phyloP scores from a whole-genome alignment of 2,888 invertebrate species.

The Xylocampa areola region DNA sequence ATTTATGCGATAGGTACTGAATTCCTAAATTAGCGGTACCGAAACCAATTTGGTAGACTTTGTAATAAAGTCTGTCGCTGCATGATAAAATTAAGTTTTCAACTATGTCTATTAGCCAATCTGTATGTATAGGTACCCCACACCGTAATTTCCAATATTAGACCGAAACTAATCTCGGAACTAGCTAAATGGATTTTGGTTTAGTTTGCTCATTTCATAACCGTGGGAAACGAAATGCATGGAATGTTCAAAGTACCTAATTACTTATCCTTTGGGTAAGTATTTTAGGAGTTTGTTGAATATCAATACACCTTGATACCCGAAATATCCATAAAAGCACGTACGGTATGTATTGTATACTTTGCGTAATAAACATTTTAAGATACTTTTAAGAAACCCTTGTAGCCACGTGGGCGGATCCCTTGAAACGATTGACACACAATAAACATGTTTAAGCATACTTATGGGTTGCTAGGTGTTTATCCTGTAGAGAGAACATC shows the following conservation, averaged over 20 bases:
- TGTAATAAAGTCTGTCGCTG: background rate
- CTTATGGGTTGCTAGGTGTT: background rate
- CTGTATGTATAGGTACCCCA: constrained; percentile 7
- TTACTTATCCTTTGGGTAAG: constrained; percentile 34
- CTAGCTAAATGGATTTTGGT: constrained; percentile 25
- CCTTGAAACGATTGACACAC: constrained; percentile 2
- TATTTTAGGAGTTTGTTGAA: constrained; percentile 24
- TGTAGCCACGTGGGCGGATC: constrained; percentile 18
- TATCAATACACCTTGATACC: constrained; percentile 27
- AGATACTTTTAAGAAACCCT: constrained; percentile 24
- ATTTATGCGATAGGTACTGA: background rate
- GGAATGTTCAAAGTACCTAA: constrained; percentile 30
- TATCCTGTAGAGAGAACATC: background rate
- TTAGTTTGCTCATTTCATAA: constrained; percentile 22
- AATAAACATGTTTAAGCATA: background rate
- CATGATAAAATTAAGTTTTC: constrained; percentile 17
- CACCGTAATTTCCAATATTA: constrained; percentile 38
- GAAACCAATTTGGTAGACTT: constrained; percentile 1
- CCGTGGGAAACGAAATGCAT: constrained; percentile 20
- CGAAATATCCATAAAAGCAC: constrained; percentile 36
- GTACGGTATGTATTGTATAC: constrained; percentile 29
- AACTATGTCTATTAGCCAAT: constrained; percentile 9
- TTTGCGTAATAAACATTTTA: constrained; percentile 38
- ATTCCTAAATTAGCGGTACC: background rate
- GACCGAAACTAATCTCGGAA: constrained; percentile 18